Evolutionary conservation across 2,113 vertebrate species (phyloP), one percentile per base, ranked within the genome.

Genomic region (Lichenostomus cassidix): DNA sequence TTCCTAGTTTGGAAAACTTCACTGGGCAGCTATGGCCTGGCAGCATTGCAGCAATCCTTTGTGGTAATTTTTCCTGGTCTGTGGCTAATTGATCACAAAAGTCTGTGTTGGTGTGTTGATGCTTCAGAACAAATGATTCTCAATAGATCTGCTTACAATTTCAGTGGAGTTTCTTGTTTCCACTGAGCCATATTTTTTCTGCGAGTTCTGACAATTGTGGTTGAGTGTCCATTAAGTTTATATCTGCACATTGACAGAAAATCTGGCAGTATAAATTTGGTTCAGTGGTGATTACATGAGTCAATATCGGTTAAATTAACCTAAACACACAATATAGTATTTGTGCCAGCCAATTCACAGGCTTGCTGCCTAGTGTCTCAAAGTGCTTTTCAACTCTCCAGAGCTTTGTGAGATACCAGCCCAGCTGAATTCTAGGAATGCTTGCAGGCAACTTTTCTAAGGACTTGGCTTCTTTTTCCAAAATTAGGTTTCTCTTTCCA

Each of bases 391-490:
- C 44, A 91, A 2, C 85, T 90, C 49, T 85, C 84, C 17, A 64
- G 53, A 58, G n/a, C 31, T 89, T 71, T 85, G 75, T 79, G 49
- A 87, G 53, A 44, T 90, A 78, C 88, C 58, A 95, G 37, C 37
- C 35, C 28, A 83, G 75, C 27, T 87, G 77, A 94, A 89, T 78
- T 92, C 68, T 76, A 95, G 75, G 79, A 90, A 89, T 80, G 53
- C 50, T 85, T 93, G 53, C n/a, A 53, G 89, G 22, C 46, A 83
- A 83, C 58, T 88, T 92, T 85, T 87, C 76, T 50, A 76, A 93
- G 50, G 31, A 83, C 21, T 89, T 88, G 78, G 62, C 37, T 64
- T 83, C 41, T 85, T 93, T 73, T 85, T 69, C 41, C 58, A 65
- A 65, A 88, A 93, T 76, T 49, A 69, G 58, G 76, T 79, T 62